These are phyloP conservation scores for Luperina testacea DNA, from an alignment of 2,888 invertebrate genomes.

Conservation along the genomic window DNA sequence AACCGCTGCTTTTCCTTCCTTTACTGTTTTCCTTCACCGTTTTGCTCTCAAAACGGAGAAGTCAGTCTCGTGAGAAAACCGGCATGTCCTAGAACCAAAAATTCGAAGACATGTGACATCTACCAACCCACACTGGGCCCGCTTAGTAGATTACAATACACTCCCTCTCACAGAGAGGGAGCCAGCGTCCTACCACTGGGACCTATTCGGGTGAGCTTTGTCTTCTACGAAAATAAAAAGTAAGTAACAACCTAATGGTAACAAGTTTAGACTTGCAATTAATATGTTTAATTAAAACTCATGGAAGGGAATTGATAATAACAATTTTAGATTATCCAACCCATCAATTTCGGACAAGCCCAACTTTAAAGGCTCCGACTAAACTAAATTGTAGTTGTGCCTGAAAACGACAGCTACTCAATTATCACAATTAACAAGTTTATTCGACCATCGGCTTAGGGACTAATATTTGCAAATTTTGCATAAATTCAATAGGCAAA, in stretches of 20 bases:
- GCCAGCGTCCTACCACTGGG: not conserved
- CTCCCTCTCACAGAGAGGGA: too few species aligned
- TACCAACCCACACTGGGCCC: too few species aligned
- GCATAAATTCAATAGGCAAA: constrained; percentile 40
- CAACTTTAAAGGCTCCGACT: constrained; percentile 36
- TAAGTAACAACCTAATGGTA: not conserved
- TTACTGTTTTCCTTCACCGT: not conserved
- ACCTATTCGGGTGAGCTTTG: not conserved
- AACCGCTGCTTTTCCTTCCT: not conserved
- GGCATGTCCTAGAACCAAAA: not conserved
- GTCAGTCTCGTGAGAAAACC: not conserved
- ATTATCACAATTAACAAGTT: constrained; percentile 50
- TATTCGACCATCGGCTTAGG: constrained; percentile 42
- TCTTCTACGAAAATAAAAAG: not conserved
- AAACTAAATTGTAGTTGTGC: constrained; percentile 35
- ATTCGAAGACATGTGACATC: not conserved
- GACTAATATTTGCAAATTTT: constrained; percentile 48
- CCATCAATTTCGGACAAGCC: constrained; percentile 21
- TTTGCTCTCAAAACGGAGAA: not conserved
- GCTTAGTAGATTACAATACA: not conserved
- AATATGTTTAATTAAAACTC: constrained; percentile 24
- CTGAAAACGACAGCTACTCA: constrained; percentile 55
- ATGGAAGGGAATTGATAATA: constrained; percentile 10
- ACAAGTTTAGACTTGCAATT: constrained; percentile 3
- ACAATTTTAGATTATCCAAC: constrained; percentile 27